phyloP scores from a whole-genome alignment of 2,113 vertebrate genomes.

The Cinclus mexicanus region DNA sequence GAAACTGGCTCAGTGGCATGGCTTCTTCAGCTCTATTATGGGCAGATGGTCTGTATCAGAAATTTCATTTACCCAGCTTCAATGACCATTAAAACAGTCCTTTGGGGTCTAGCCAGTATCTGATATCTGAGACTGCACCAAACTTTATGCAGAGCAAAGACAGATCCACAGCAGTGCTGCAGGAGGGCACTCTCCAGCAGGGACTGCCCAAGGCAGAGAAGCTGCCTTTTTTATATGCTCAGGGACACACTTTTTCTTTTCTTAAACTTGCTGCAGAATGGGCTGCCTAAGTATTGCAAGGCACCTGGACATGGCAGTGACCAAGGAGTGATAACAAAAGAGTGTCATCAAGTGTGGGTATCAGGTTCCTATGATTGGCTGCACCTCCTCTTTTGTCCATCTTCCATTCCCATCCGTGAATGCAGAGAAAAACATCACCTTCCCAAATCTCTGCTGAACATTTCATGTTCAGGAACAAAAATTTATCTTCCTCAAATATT shows the following conservation, averaged over 20 bases:
- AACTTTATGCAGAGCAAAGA: neutral
- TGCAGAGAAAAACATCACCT: fast-evolving
- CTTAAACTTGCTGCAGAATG: neutral
- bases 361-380: neutral
- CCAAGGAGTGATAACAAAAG: neutral
- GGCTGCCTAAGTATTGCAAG: neutral
- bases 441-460: neutral
- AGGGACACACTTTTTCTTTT: neutral
- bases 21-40: neutral
- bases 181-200: neutral
- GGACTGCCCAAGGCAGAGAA: neutral
- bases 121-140: neutral
- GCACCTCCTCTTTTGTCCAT: neutral
- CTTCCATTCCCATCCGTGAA: neutral
- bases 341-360: neutral
- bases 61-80: neutral
- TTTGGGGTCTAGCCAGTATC: neutral
- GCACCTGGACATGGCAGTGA: neutral
- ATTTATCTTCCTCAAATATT: neutral
- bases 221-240: neutral
- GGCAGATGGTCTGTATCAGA: neutral
- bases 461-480: neutral
- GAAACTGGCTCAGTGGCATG: neutral
- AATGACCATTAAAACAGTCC: neutral
- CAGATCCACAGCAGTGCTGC: neutral